Evolutionary conservation across 2,113 vertebrate genomes (phyloP).

Genomic region (Phaethornis superciliosus): DNA sequence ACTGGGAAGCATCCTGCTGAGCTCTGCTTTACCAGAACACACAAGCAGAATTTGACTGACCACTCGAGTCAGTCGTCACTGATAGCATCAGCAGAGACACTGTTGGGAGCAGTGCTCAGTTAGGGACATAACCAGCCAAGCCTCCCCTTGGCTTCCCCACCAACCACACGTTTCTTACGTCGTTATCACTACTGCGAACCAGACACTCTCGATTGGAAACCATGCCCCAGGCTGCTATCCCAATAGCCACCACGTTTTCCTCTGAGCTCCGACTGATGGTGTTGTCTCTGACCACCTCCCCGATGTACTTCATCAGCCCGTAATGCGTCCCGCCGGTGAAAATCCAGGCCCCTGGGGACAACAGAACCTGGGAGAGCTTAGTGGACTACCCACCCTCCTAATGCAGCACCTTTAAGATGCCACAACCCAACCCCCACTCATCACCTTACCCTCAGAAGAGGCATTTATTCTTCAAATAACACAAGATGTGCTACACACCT

Average conservation of each 20-base stretch:
- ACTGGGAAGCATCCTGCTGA: background rate
- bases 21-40: background rate
- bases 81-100: background rate
- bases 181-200: conserved; percentile 26
- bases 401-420: background rate
- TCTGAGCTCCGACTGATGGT: conserved; percentile 81
- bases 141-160: background rate
- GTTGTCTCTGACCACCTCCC: conserved; percentile 82
- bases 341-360: conserved; percentile 80
- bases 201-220: conserved; percentile 79
- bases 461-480: background rate
- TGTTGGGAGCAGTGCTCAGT: background rate
- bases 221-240: conserved; percentile 83
- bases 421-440: background rate
- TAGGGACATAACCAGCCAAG: background rate
- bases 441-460: background rate
- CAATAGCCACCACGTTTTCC: conserved; percentile 81
- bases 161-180: background rate
- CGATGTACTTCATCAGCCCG: conserved; percentile 82
- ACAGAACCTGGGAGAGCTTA: background rate
- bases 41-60: background rate
- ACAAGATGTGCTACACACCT: background rate
- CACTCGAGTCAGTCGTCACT: background rate
- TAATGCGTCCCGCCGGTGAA: conserved; percentile 82
- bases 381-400: background rate